Percentiles rank a stretch among this genome's conserved stretches.
Conservation (phyloP, 1,140 invertebrate genomes). For the Plutomurus gul region DNA sequence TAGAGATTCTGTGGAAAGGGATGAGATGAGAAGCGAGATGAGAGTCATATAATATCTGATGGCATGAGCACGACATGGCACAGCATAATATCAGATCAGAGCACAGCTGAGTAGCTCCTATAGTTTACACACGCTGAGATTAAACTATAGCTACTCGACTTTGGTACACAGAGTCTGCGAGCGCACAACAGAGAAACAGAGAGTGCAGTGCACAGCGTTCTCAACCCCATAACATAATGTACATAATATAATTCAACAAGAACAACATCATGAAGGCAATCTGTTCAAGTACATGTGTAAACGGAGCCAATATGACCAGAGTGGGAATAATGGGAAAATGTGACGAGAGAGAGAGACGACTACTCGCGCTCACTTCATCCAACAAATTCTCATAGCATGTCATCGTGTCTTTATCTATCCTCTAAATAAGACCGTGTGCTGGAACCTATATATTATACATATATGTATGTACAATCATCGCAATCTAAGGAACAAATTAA, state of each 20-base stretch:
- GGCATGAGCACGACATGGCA: slow-evolving; percentile 25
- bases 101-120: not conserved
- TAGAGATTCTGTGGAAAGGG: too few species aligned
- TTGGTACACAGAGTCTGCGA: too few species aligned
- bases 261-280: slow-evolving; percentile 27
- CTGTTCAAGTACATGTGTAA: slow-evolving; percentile 27
- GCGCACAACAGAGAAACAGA: too few species aligned
- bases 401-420: not conserved
- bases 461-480: too few species aligned
- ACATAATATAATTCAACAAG: slow-evolving; percentile 15
- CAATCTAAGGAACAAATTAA: too few species aligned
- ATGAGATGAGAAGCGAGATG: slow-evolving; percentile 18
- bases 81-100: slow-evolving; percentile 2
- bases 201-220: too few species aligned
- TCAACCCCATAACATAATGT: slow-evolving; percentile 23
- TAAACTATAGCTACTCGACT: too few species aligned
- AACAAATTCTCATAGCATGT: not conserved
- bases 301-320: not conserved
- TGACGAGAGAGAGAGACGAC: not conserved
- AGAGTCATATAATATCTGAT: slow-evolving; percentile 13
- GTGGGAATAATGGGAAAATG: slow-evolving; percentile 23
- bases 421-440: not conserved
- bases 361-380: not conserved
- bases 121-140: not conserved
- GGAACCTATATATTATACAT: not conserved